phyloP scores from a whole-genome alignment of 92 coral and sea anemone genomes.

The Zoanthus solanderi region DNA sequence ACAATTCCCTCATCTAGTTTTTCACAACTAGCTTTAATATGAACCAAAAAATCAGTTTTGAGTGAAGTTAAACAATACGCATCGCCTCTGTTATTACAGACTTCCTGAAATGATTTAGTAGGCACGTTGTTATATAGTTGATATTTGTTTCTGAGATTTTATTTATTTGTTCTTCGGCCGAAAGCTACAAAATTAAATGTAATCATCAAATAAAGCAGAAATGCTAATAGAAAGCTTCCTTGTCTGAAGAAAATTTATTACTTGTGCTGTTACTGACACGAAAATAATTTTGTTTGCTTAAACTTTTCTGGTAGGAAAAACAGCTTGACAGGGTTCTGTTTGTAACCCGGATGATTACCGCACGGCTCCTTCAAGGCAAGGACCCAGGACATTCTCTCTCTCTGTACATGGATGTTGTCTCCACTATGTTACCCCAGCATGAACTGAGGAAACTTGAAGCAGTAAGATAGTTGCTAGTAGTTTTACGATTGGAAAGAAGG shows the following conservation, averaged over 20 bases:
- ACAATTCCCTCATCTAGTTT: too few species aligned
- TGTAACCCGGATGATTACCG: constrained; percentile 88
- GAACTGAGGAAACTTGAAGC: constrained; percentile 73
- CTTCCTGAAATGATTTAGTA: too few species aligned
- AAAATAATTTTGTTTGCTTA: background rate
- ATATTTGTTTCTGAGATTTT: too few species aligned
- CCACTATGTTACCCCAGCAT: constrained; percentile 63
- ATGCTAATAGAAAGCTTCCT: background rate
- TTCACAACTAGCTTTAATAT: too few species aligned
- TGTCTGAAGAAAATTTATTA: background rate
- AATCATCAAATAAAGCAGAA: background rate
- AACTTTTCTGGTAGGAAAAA: constrained; percentile 65
- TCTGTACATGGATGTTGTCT: constrained; percentile 79
- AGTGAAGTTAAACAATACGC: too few species aligned
- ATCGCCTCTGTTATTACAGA: too few species aligned
- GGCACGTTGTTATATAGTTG: too few species aligned
- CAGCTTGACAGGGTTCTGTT: constrained; percentile 77
- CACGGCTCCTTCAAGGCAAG: constrained; percentile 76
- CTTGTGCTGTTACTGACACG: background rate
- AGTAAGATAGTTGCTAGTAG: constrained; percentile 43
- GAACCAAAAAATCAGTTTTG: too few species aligned
- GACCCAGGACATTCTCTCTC: constrained; percentile 68
- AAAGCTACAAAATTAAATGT: too few species aligned
- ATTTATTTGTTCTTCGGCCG: too few species aligned
- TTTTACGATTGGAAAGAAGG: too few species aligned